Evolutionary conservation across 2,888 invertebrate species (phyloP).

Genomic region (Hedya salicella): DNA sequence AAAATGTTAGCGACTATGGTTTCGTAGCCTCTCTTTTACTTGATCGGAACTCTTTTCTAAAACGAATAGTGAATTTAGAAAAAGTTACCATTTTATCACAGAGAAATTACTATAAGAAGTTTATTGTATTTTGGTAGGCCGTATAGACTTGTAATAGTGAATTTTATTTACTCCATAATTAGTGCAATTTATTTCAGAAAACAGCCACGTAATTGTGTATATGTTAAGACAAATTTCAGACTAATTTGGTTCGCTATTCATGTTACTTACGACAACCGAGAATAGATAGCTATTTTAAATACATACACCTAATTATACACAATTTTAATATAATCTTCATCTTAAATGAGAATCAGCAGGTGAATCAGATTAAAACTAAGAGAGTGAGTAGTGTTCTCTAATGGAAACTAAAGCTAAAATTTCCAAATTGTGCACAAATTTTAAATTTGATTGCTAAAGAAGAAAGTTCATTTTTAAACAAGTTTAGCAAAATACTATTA

Average conservation of each 20-base stretch:
- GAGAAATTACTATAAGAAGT: no score
- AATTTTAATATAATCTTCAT: not conserved
- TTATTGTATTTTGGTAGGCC: no score
- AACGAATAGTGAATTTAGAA: no score
- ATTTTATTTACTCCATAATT: not conserved
- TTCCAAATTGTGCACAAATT: not conserved
- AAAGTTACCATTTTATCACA: no score
- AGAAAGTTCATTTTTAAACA: not conserved
- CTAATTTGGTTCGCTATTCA: not conserved
- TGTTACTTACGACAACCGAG: constrained; percentile 1
- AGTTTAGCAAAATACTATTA: not conserved
- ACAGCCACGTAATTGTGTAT: not conserved
- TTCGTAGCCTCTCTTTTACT: no score
- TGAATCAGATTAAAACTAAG: not conserved
- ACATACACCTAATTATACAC: constrained; percentile 25
- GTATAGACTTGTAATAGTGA: no score
- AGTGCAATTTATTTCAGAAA: not conserved
- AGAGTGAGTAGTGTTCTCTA: no score
- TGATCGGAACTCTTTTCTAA: no score
- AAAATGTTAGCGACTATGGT: no score
- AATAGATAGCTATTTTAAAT: constrained; percentile 6
- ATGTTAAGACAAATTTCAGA: not conserved
- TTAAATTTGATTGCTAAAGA: not conserved
- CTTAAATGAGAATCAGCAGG: not conserved
- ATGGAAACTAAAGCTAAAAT: not conserved